Evolutionary conservation across 2,113 vertebrate genomes (phyloP).

Genomic region (Bambusicola thoracicus): DNA sequence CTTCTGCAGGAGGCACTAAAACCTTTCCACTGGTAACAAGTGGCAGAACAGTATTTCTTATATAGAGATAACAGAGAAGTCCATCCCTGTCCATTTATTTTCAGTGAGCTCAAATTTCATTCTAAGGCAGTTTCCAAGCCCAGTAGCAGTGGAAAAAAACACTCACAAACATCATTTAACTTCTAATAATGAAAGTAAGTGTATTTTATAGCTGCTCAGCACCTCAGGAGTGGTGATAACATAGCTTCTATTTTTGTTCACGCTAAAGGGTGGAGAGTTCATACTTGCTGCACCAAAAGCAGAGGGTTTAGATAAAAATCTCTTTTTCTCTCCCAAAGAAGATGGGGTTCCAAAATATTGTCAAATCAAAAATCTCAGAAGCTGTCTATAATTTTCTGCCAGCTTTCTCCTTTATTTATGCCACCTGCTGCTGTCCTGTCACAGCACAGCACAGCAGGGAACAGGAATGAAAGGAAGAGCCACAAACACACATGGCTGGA

Average conservation of each 20-base stretch:
- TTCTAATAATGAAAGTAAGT: not conserved
- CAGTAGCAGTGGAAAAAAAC: not conserved
- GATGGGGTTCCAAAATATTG: not conserved
- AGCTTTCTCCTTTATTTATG: constrained; percentile 24
- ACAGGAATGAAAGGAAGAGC: constrained; percentile 64
- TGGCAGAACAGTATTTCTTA: not conserved
- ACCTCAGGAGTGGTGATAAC: not conserved
- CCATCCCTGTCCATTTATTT: not conserved
- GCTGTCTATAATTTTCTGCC: not conserved
- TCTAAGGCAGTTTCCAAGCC: not conserved
- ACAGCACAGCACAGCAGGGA: constrained; percentile 57
- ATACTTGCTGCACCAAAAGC: not conserved
- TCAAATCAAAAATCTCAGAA: not conserved
- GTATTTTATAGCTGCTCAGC: not conserved
- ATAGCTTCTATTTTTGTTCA: constrained; percentile 55
- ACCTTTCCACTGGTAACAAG: not conserved
- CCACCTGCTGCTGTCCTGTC: constrained; percentile 48
- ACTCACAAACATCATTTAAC: not conserved
- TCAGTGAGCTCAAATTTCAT: not conserved
- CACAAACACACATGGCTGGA: not conserved
- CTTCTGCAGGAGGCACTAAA: not conserved
- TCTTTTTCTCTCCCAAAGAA: not conserved
- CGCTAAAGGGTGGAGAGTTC: not conserved
- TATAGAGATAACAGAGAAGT: not conserved
- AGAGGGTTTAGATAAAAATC: not conserved